These are phyloP conservation scores for Anthonomus grandis DNA, from an alignment of 1,140 invertebrate genomes.

Conservation along the genomic window DNA sequence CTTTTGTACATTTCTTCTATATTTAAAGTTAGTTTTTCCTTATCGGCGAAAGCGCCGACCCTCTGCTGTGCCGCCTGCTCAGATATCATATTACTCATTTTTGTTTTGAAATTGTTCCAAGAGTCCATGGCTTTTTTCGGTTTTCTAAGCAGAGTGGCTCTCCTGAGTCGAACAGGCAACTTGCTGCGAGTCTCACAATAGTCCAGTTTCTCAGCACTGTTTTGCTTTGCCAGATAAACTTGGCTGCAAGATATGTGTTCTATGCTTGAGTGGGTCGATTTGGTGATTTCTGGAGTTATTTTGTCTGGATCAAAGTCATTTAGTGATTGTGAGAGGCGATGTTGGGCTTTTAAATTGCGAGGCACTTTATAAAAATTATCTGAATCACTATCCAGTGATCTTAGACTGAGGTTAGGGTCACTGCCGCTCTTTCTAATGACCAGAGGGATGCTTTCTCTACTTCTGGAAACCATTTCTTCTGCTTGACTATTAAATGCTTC, in stretches of 20 bases:
- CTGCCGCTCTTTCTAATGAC: slow-evolving; percentile 41
- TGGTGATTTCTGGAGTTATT: slow-evolving; percentile 17
- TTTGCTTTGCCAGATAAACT: slow-evolving; percentile 18
- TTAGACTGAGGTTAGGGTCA: slow-evolving; percentile 36
- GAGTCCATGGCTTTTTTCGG: slow-evolving; percentile 31
- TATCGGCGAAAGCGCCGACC: slow-evolving; percentile 41
- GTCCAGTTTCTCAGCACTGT: slow-evolving; percentile 29
- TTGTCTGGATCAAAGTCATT: slow-evolving; percentile 43
- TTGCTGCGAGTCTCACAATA: slow-evolving; percentile 35
- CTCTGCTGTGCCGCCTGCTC: slow-evolving; percentile 42
- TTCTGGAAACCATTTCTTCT: slow-evolving; percentile 15
- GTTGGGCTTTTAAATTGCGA: slow-evolving; percentile 25
- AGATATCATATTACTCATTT: slow-evolving; percentile 40
- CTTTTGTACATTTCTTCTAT: slow-evolving; percentile 45
- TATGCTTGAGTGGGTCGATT: slow-evolving; percentile 34
- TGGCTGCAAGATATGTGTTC: slow-evolving; percentile 46
- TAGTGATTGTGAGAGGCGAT: slow-evolving; percentile 41
- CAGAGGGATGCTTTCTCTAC: slow-evolving; percentile 14
- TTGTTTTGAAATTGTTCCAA: slow-evolving; percentile 43
- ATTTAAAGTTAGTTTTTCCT: slow-evolving; percentile 38
- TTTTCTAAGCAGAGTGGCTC: slow-evolving; percentile 36
- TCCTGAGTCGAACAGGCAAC: slow-evolving; percentile 31
- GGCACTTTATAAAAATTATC: slow-evolving; percentile 46
- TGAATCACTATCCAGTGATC: slow-evolving; percentile 36
- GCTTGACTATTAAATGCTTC: slow-evolving; percentile 30